These are phyloP conservation scores for Pentamera pediparva DNA, from an alignment of 53 echinoderm and acorn worm species.

Conservation along the genomic window DNA sequence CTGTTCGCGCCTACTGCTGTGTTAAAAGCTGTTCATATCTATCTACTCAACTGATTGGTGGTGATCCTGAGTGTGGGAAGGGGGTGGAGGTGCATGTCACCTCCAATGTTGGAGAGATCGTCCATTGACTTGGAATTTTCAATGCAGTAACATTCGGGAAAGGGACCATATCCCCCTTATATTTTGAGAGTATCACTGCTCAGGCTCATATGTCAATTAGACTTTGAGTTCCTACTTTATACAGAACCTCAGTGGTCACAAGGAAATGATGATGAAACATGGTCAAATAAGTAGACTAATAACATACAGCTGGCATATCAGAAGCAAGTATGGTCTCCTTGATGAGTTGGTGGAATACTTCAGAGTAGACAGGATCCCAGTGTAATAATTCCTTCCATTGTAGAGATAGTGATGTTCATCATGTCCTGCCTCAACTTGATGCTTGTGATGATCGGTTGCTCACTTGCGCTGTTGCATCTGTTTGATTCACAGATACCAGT, in stretches of 20 bases:
- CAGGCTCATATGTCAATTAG: neutral
- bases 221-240: neutral
- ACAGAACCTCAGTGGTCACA: neutral
- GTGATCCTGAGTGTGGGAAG: no score
- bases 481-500: neutral
- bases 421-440: conserved; percentile 8
- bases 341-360: conserved; percentile 44
- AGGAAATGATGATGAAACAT: no score
- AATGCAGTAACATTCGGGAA: neutral
- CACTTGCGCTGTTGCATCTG: neutral
- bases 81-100: no score
- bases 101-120: no score
- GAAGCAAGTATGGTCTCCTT: conserved; percentile 65
- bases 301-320: conserved; percentile 67
- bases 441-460: neutral
- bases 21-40: no score
- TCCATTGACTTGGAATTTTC: no score
- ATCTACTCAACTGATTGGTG: no score
- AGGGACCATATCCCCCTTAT: neutral
- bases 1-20: no score
- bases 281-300: no score
- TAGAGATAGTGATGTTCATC: conserved; percentile 32
- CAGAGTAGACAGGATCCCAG: conserved; percentile 44
- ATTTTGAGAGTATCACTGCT: neutral
- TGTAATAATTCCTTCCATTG: conserved; percentile 53